Base-by-base conservation (phyloP, 2,797 vertebrate species). In the Cossypha polioptera region DNA sequence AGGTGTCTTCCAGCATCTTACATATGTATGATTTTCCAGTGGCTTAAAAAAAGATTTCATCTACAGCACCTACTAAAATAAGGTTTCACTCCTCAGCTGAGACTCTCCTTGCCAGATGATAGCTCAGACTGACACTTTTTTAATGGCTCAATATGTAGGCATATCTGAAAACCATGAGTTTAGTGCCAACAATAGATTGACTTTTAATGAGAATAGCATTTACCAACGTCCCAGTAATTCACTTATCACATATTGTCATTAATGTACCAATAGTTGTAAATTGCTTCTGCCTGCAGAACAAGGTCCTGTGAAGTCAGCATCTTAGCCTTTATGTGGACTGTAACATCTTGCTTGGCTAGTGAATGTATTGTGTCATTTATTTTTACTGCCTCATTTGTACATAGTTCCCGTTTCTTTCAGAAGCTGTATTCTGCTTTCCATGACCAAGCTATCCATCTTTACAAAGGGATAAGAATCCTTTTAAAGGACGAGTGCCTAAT, bases 331-430 rank as follows among this genome's bases (percentile, higher is more conserved):
- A 84, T 72, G 82, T 43, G 65, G 88, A 43, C 81, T 94, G 62
- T 76, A 93, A 78, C 79, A 95, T 97, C 96, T 92, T 95, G 80
- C 94, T 97, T 97, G 96, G 86, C 94, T 95, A 88, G 95, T 91
- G 92, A 94, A 96, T 94, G 94, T 96, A 96, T 95, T 94, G 94
- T 96, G 50, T 83, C 93, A 94, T 97, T 96, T 96, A 91, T 75
- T 97, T 97, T 96, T 95, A 97, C 96, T 90, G 73, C 93, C 76
- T 97, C 95, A 84, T 97, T 97, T 95, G 76, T 95, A 95, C 94
- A 69, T 66, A 73, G 63, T 53, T 96, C 83, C 50, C 81, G 55
- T 95, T 89, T 88, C 89, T 94, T 95, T 85, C 78, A 78, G 77
- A 84, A 76, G 69, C 29, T 77, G 13, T 89, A 81, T 80, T 96